Evolutionary conservation across 2,888 invertebrate species (phyloP), one percentile per base, ranked within the genome.

Genomic region (Eupithecia abbreviata): DNA sequence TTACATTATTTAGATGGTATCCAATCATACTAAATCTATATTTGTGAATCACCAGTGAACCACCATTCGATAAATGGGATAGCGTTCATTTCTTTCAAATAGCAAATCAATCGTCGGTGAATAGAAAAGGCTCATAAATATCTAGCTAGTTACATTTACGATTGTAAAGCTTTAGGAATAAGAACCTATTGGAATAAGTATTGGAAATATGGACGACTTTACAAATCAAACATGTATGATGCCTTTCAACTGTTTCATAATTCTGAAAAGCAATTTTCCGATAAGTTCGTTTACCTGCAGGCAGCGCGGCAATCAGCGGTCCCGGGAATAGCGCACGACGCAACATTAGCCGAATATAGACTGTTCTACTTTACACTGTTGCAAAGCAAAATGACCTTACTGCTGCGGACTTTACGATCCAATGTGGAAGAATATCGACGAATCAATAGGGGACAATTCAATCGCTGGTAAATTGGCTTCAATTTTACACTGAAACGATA

Each of bases 261-360:
- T 12, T 77, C 72, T 77, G 68, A 47, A 51, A 73, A 75, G 73
- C 51, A 73, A 75, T 78, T 73, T 73, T 51, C 73, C 71, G 70
- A 75, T 75, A 55, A 73, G 71, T 77, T 72, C 70, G 55, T 75
- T 73, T 71, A 73, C 66, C 72, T 51, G 30, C 13, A 45, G 51
- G 47, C n/a, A 70, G 72, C 55, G 7, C 2, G 70, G 71, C 78
- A 73, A 73, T 78, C 71, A 73, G 62, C 41, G 45, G 43, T 75
- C 73, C 78, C 62, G 45, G 71, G 73, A 78, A 78, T 65, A 18
- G 58, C n/a, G 51, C 51, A 6, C 55, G 55, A 15, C 51, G 5
- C 51, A 0, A n/a, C 55, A n/a, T 41, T 41, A 65, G 41, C 41
- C 41, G 65, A 65, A 65, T 41, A 41, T 65, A 65, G 65, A 41